A percentile compares a stretch with the other conserved stretches of the same genome.
Evolutionary conservation across 2,113 vertebrate genomes (phyloP).

Genomic region (Hippolais icterina): DNA sequence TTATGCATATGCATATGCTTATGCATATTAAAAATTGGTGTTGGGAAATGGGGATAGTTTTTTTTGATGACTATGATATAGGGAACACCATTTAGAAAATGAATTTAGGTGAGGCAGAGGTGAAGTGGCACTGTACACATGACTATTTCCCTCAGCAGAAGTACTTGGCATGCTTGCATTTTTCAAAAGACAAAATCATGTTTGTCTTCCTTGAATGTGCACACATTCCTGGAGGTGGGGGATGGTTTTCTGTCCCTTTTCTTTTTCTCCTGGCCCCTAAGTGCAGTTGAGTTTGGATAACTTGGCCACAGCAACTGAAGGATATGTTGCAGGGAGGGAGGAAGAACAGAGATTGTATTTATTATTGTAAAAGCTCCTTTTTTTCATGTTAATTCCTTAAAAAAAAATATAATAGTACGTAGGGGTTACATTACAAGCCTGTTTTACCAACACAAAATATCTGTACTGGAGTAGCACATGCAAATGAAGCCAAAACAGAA

Average conservation of each 20-base stretch:
- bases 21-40: not conserved
- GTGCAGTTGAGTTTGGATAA: conserved; percentile 17
- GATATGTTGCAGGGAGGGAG: not conserved
- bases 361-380: conserved; percentile 44
- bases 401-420: conserved; percentile 38
- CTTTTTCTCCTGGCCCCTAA: not conserved
- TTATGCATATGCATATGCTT: not conserved
- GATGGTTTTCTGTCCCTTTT: conserved; percentile 39
- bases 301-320: conserved; percentile 28
- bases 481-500: conserved; percentile 42
- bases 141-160: conserved; percentile 37
- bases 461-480: conserved; percentile 45
- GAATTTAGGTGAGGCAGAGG: conserved; percentile 13
- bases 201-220: conserved; percentile 63
- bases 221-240: conserved; percentile 53
- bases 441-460: conserved; percentile 53
- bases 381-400: conserved; percentile 52
- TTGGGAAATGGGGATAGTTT: not conserved
- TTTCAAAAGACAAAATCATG: conserved; percentile 65
- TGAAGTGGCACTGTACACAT: conserved; percentile 30
- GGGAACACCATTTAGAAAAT: conserved; percentile 1
- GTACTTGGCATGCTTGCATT: conserved; percentile 51
- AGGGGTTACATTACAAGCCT: conserved; percentile 40
- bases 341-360: conserved; percentile 44
- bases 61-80: not conserved